Percentiles rank a stretch among this genome's conserved stretches.
phyloP scores from a whole-genome alignment of 2,888 invertebrate species.

The Mimas tiliae region DNA sequence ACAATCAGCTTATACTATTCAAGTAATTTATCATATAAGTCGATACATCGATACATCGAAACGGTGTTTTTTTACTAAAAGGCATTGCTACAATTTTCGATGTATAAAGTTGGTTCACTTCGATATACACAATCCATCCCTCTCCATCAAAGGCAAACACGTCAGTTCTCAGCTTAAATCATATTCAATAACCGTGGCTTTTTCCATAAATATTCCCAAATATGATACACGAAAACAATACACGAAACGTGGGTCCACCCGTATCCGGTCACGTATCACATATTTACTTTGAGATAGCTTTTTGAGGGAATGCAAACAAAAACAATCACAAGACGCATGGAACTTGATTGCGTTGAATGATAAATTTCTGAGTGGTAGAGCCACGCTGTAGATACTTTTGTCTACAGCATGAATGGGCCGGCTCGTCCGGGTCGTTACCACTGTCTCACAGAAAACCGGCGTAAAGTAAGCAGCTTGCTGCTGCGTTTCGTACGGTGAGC shows the following conservation, averaged over 20 bases:
- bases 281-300: conserved; percentile 24
- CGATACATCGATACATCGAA: too few species aligned
- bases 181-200: conserved; percentile 17
- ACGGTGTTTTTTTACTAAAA: too few species aligned
- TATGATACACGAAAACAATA: conserved; percentile 3
- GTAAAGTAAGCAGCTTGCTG: too few species aligned
- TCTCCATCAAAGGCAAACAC: not conserved
- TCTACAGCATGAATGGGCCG: too few species aligned
- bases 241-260: not conserved
- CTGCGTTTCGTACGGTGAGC: too few species aligned
- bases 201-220: conserved; percentile 1
- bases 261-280: conserved; percentile 16
- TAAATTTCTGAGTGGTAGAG: too few species aligned
- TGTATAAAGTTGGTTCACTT: not conserved
- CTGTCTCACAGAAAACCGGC: too few species aligned
- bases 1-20: too few species aligned
- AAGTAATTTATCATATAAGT: too few species aligned
- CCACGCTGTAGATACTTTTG: too few species aligned
- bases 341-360: not conserved
- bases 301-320: conserved; percentile 21
- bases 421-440: too few species aligned
- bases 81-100: too few species aligned
- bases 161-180: not conserved
- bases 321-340: conserved; percentile 24
- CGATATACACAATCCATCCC: not conserved